Percentiles rank a stretch among this genome's conserved stretches.
Conservation (phyloP, 2,888 invertebrate genomes). For the Diarsia dahlii region DNA sequence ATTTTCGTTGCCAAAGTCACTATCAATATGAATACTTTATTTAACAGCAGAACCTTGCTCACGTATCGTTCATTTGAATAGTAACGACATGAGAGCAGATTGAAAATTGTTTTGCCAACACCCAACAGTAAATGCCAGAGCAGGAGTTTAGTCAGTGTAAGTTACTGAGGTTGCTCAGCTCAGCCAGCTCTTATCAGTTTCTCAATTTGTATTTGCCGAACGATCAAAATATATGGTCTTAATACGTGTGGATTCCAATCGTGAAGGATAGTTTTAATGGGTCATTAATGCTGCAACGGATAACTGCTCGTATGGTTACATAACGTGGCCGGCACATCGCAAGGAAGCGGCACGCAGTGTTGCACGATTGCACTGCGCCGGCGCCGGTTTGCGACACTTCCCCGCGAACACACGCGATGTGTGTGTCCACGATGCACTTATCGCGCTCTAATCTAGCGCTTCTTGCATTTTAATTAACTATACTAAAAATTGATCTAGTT, state of each 20-base stretch:
- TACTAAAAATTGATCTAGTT: constrained; percentile 31
- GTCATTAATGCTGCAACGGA: constrained; percentile 18
- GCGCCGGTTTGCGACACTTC: constrained; percentile 52
- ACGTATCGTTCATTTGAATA: background rate
- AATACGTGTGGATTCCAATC: constrained; percentile 12
- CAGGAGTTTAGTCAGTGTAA: background rate
- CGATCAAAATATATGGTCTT: background rate
- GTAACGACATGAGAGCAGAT: background rate
- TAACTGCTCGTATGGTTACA: constrained; percentile 30
- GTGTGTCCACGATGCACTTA: constrained; percentile 40
- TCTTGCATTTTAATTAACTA: constrained; percentile 50
- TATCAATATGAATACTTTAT: background rate
- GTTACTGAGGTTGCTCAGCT: background rate
- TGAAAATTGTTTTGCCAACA: constrained; percentile 1
- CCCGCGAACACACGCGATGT: constrained; percentile 46
- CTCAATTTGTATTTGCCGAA: constrained; percentile 18
- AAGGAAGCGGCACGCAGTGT: constrained; percentile 38
- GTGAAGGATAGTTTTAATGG: constrained; percentile 6
- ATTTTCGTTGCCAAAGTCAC: constrained; percentile 25
- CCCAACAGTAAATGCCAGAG: background rate
- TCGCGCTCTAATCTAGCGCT: constrained; percentile 50
- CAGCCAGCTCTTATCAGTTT: background rate
- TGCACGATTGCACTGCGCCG: constrained; percentile 4
- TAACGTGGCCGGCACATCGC: constrained; percentile 15
- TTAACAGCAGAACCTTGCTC: background rate